Percentiles rank a stretch among this genome's conserved stretches.
These are phyloP conservation scores for Corythoichthys intestinalis DNA, from an alignment of 2,113 vertebrate genomes.

Conservation along the genomic window DNA sequence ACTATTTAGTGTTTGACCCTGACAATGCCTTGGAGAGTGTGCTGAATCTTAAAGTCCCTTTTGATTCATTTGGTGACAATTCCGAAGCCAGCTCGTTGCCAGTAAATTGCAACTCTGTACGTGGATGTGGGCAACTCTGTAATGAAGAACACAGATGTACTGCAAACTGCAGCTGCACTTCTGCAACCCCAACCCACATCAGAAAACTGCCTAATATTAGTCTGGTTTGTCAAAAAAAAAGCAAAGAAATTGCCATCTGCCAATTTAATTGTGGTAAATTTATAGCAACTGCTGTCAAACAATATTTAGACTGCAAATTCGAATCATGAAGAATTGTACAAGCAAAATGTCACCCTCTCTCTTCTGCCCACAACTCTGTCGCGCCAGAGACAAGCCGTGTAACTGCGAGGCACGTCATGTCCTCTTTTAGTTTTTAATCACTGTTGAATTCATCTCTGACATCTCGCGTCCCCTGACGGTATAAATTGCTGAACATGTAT, in stretches of 20 bases:
- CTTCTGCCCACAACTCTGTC: background rate
- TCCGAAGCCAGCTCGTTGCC: conserved; percentile 37
- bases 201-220: conserved; percentile 15
- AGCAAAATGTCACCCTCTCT: background rate
- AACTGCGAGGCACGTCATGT: conserved; percentile 12
- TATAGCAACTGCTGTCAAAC: conserved; percentile 3
- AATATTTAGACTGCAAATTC: conserved; percentile 2
- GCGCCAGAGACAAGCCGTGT: background rate
- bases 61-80: conserved; percentile 59
- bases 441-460: conserved; percentile 22
- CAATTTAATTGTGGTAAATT: conserved; percentile 4
- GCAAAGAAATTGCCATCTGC: conserved; percentile 10
- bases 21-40: conserved; percentile 29
- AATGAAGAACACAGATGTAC: conserved; percentile 23
- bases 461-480: conserved; percentile 32
- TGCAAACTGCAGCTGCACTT: conserved; percentile 9
- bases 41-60: conserved; percentile 38
- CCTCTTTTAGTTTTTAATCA: conserved; percentile 13
- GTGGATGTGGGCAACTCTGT: conserved; percentile 29
- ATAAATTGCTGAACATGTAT: conserved; percentile 70
- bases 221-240: conserved; percentile 7
- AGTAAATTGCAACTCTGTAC: conserved; percentile 45
- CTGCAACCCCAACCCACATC: conserved; percentile 13
- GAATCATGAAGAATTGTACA: conserved; percentile 5
- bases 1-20: conserved; percentile 24